phyloP scores from a whole-genome alignment of 2,888 invertebrate species.

The Plebejus melissa region DNA sequence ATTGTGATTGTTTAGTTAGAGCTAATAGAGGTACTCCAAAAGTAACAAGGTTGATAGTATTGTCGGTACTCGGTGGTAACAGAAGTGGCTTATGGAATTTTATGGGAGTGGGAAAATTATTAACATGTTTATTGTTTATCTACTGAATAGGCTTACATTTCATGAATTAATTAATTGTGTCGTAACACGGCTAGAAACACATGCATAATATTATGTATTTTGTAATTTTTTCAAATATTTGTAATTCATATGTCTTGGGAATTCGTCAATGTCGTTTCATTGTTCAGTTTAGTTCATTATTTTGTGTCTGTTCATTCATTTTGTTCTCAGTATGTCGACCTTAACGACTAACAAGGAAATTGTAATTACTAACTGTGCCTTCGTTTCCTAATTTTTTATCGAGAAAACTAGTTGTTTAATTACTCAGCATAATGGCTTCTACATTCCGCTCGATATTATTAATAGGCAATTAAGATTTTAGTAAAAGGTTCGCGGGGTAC shows the following conservation, averaged over 20 bases:
- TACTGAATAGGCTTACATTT: background rate
- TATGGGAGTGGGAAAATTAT: background rate
- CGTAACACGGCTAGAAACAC: background rate
- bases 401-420: conserved; percentile 10
- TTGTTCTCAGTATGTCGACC: conserved; percentile 19
- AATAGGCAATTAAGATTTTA: background rate
- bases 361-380: conserved; percentile 4
- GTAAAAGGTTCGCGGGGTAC: background rate
- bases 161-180: background rate
- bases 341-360: conserved; percentile 1
- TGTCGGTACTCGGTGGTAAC: background rate
- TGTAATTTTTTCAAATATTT: conserved; percentile 3
- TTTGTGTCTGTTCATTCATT: background rate
- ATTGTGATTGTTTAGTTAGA: no score
- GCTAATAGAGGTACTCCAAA: no score
- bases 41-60: background rate
- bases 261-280: conserved; percentile 22
- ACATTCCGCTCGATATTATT: background rate
- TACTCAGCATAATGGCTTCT: background rate
- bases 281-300: conserved; percentile 14
- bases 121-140: background rate
- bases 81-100: background rate
- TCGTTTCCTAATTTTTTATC: conserved; percentile 24
- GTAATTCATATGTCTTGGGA: conserved; percentile 20
- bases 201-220: background rate